Conservation (phyloP, 2,797 vertebrate species). For the Pelochelys cantorii region DNA sequence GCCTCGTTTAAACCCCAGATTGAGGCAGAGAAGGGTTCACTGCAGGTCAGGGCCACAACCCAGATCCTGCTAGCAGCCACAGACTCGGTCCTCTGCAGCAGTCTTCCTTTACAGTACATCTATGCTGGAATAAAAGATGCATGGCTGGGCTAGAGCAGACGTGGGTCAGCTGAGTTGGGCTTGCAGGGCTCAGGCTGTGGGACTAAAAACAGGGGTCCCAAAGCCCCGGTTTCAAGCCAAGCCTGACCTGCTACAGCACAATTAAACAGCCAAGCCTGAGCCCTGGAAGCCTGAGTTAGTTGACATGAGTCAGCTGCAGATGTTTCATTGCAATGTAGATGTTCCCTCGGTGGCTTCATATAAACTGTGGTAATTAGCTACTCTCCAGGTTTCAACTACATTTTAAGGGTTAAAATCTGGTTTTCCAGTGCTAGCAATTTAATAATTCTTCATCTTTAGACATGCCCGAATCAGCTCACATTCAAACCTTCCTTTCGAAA, state of each 20-base stretch:
- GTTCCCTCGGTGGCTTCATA: slow-evolving; percentile 51
- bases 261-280: neutral
- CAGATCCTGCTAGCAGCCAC: slow-evolving; percentile 43
- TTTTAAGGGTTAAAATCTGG: slow-evolving; percentile 70
- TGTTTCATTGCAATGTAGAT: neutral
- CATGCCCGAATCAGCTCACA: slow-evolving; percentile 31
- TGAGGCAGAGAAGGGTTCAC: slow-evolving; percentile 52
- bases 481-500: slow-evolving; percentile 41
- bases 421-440: slow-evolving; percentile 60
- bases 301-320: neutral
- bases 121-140: neutral
- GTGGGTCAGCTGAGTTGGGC: neutral
- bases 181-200: neutral
- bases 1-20: slow-evolving; percentile 43
- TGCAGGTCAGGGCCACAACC: slow-evolving; percentile 21
- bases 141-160: neutral
- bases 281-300: neutral
- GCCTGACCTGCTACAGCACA: neutral
- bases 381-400: slow-evolving; percentile 63
- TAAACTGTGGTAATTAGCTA: slow-evolving; percentile 60
- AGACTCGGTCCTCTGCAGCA: slow-evolving; percentile 21
- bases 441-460: slow-evolving; percentile 62
- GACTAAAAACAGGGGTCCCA: neutral
- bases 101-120: slow-evolving; percentile 26
- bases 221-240: neutral